These are phyloP conservation scores for Caenorhabditis sp. DNA, from an alignment of 2,888 invertebrate genomes.

Conservation along the genomic window DNA sequence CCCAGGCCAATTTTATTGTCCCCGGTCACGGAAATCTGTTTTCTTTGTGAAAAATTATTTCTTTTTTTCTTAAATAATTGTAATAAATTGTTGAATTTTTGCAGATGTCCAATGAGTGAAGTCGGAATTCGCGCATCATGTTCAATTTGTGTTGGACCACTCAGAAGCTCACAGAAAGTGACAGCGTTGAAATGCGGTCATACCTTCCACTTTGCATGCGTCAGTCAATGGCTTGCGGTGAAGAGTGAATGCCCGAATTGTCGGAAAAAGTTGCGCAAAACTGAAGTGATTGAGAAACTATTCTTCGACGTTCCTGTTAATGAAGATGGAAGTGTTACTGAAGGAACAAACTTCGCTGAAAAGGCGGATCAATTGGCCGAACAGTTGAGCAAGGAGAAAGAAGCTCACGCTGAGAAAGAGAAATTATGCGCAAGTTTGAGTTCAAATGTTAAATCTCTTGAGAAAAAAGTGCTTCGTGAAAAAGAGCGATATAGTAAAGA, in stretches of 20 bases:
- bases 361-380: conserved; percentile 8
- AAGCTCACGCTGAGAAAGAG: conserved; percentile 4
- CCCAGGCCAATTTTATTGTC: conserved; percentile 29
- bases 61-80: not conserved
- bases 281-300: conserved; percentile 34
- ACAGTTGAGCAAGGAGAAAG: conserved; percentile 8
- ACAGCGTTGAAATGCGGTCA: conserved; percentile 37
- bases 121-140: conserved; percentile 9
- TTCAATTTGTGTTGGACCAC: conserved; percentile 17
- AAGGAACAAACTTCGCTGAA: conserved; percentile 5
- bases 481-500: conserved; percentile 21
- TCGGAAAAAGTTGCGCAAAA: conserved; percentile 17
- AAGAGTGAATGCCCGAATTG: conserved; percentile 41
- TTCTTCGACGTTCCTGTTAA: conserved; percentile 21
- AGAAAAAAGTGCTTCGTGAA: conserved; percentile 28
- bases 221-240: conserved; percentile 24
- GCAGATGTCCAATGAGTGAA: conserved; percentile 1
- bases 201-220: conserved; percentile 24
- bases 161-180: conserved; percentile 14
- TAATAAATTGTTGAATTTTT: not conserved
- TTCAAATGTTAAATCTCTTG: conserved; percentile 8
- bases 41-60: not conserved
- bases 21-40: conserved; percentile 41
- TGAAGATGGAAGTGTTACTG: not conserved
- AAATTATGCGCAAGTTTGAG: conserved; percentile 1